These are phyloP conservation scores for Turdus rufiventris DNA, from an alignment of 2,113 vertebrate genomes.

Conservation along the genomic window DNA sequence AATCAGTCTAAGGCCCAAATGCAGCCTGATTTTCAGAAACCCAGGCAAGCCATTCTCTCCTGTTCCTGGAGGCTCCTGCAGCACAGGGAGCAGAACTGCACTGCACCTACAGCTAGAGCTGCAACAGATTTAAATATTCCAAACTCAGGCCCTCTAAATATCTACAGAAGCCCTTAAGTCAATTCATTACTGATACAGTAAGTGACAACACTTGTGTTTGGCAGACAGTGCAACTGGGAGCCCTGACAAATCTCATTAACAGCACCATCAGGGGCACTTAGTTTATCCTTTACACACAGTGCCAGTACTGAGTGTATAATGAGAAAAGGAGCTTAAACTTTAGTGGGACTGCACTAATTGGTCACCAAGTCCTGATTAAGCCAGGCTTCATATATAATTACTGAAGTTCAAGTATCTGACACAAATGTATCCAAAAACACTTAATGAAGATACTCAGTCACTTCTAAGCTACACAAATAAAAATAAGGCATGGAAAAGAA, in stretches of 20 bases:
- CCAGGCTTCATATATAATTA: slow-evolving; percentile 22
- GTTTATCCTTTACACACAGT: slow-evolving; percentile 45
- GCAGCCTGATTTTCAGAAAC: neutral
- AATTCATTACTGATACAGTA: slow-evolving; percentile 66
- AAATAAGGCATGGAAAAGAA: neutral
- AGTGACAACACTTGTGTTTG: slow-evolving; percentile 67
- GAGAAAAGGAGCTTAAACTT: slow-evolving; percentile 57
- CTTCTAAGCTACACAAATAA: neutral
- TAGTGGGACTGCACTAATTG: slow-evolving; percentile 53
- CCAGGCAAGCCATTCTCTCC: neutral
- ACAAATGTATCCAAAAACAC: neutral
- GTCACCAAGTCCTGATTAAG: slow-evolving; percentile 43
- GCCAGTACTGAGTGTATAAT: slow-evolving; percentile 40
- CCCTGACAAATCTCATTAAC: slow-evolving; percentile 71
- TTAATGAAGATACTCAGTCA: neutral
- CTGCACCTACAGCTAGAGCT: neutral
- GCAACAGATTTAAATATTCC: slow-evolving; percentile 15
- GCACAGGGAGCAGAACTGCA: neutral
- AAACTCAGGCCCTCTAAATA: slow-evolving; percentile 33
- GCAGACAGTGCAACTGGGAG: slow-evolving; percentile 61
- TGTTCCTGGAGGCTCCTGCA: neutral
- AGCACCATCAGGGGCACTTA: slow-evolving; percentile 60
- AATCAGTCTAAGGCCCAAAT: neutral
- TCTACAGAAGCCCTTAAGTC: slow-evolving; percentile 64
- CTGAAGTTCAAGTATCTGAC: neutral